These are phyloP conservation scores for Chloroceryle aenea DNA, from an alignment of 2,113 vertebrate genomes.

Conservation along the genomic window DNA sequence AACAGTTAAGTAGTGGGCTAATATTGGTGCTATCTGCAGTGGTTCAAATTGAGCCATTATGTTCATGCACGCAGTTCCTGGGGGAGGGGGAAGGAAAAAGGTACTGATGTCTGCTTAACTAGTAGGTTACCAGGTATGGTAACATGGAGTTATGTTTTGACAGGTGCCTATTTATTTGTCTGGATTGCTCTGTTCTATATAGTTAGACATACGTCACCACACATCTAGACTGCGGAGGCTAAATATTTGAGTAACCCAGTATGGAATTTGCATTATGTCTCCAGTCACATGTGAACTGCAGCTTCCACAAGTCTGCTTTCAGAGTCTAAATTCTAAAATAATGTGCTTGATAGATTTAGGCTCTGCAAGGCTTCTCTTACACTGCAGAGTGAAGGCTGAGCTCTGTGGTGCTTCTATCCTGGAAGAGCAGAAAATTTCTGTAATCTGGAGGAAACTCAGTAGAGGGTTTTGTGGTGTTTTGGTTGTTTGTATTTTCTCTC, in stretches of 20 bases:
- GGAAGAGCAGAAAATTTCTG: neutral
- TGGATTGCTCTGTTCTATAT: neutral
- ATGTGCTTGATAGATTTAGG: neutral
- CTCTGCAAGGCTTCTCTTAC: neutral
- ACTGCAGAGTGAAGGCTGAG: neutral
- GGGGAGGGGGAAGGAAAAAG: too few species aligned
- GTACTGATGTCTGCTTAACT: neutral
- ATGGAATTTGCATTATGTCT: neutral
- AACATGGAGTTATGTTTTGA: neutral
- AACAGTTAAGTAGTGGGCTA: neutral
- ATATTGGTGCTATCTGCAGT: neutral
- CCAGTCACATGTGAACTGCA: neutral
- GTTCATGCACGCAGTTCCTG: neutral
- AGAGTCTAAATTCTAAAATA: neutral
- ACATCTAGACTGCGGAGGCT: neutral
- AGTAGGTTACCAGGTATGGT: neutral
- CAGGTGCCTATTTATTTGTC: neutral
- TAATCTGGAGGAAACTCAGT: neutral
- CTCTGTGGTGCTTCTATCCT: neutral
- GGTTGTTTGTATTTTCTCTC: neutral
- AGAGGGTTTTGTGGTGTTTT: neutral
- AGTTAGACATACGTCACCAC: neutral
- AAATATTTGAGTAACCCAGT: neutral
- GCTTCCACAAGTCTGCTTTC: neutral
- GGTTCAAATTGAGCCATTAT: neutral